Conservation (phyloP, 2,797 vertebrate species). For the Vultur gryphus region DNA sequence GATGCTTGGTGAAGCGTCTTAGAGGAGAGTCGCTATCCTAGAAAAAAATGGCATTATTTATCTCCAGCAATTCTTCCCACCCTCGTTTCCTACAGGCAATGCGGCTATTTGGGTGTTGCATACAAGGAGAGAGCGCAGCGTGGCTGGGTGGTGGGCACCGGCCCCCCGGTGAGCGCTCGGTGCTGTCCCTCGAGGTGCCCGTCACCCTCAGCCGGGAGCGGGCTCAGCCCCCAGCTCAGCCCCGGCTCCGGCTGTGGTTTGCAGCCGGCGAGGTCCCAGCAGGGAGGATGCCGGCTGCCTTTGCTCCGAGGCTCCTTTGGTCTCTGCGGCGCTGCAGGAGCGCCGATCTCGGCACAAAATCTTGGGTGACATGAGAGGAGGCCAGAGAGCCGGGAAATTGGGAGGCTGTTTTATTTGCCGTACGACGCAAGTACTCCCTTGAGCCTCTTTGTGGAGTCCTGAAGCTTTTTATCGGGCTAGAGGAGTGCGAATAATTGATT, state of each 20-base stretch:
- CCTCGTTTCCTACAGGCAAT: background rate
- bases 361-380: background rate
- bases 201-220: fast-evolving
- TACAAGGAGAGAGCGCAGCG: background rate
- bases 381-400: background rate
- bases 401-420: background rate
- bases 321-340: background rate
- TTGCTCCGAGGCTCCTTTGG: background rate
- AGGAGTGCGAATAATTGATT: slow-evolving; percentile 56
- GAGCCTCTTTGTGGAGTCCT: slow-evolving; percentile 26
- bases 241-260: background rate
- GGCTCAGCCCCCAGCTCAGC: background rate
- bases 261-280: background rate
- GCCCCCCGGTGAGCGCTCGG: fast-evolving
- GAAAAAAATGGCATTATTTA: background rate
- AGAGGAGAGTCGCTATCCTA: background rate
- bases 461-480: background rate
- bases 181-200: background rate
- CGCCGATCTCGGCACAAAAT: fast-evolving
- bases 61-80: background rate
- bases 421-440: background rate
- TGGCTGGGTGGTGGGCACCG: background rate
- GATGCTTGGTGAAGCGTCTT: background rate
- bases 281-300: background rate
- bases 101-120: background rate